Base-by-base conservation (phyloP, 2,113 vertebrate species). In the Rhombomys opimus region DNA sequence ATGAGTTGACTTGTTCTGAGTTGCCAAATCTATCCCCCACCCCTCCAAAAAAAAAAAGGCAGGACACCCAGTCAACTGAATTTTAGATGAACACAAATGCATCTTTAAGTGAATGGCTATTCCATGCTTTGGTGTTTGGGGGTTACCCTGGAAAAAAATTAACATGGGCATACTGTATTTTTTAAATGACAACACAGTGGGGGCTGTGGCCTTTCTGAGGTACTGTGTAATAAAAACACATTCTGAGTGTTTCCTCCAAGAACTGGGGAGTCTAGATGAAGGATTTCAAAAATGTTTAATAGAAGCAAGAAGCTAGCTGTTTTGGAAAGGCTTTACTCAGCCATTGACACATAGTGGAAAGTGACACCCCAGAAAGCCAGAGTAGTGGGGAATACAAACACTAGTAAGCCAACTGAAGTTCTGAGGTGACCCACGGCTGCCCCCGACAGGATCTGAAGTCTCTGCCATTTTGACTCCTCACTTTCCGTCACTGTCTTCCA, bases 171-270 rank as follows among this genome's bases (percentile, higher is more conserved):
- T 27, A 18, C 35, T 67, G 1, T 76, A 78, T 73, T 75, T 96
- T 78, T 96, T 84, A 78, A 82, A 77, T 46, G 8, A 54, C 14
- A n/a, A 32, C 13, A 2, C 38, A 67, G 0, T 15, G 52, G 93
- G 30, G 68, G 3, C n/a, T 11, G 11, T 35, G 41, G 46, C 23
- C 92, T 88, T 91, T n/a, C 57, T 46, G n/a, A 72, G 77, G 70
- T 38, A n/a, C 35, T 50, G 0, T 91, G 95, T 91, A 90, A 89
- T 57, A 67, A 85, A 97, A 96, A 73, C 59, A 61, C 25, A 17
- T 85, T 94, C 63, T 92, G 50, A 70, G 59, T 75, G n/a, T 30
- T 93, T 76, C 63, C 41, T 80, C 25, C 22, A 87, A 88, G 50
- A 84, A 89, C 18, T 18, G 25, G 59, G n/a, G 22, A 77, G 35